Conservation (phyloP, 2,797 vertebrate genomes). For the Rhincodon typus region DNA sequence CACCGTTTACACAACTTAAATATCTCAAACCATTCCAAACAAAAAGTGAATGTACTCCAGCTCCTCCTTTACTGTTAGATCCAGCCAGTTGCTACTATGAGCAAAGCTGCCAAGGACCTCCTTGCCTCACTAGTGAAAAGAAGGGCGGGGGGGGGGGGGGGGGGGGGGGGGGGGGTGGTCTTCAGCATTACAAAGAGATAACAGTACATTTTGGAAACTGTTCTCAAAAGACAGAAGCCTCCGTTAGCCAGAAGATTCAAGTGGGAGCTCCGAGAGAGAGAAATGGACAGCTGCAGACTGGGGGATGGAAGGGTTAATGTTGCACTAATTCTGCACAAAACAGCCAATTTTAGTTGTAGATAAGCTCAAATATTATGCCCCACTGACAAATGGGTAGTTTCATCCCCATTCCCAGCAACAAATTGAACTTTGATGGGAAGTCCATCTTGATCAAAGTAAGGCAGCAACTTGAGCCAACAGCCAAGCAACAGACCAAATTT, state of each 20-base stretch:
- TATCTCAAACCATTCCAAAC: not conserved
- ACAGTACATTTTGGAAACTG: no score
- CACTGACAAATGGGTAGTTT: not conserved
- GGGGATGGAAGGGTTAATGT: not conserved
- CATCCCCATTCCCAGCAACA: not conserved
- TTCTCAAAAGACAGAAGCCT: not conserved
- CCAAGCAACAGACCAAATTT: not conserved
- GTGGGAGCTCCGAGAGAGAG: not conserved
- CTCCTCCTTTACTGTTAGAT: not conserved
- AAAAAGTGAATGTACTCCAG: not conserved
- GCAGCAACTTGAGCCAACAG: not conserved
- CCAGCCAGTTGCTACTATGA: not conserved
- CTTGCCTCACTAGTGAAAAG: no score
- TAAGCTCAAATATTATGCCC: not conserved
- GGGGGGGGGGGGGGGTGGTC: no score
- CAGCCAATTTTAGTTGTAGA: no score
- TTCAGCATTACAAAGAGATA: not conserved
- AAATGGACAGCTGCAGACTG: not conserved
- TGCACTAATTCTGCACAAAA: not conserved
- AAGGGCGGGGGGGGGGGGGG: no score
- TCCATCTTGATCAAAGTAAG: not conserved
- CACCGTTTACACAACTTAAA: not conserved
- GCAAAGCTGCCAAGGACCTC: not conserved
- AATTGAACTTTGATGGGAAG: not conserved
- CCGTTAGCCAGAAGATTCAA: not conserved